Evolutionary conservation across 2,113 vertebrate genomes (phyloP), one percentile per base, ranked within the genome.

Genomic region (Sardina pilchardus): DNA sequence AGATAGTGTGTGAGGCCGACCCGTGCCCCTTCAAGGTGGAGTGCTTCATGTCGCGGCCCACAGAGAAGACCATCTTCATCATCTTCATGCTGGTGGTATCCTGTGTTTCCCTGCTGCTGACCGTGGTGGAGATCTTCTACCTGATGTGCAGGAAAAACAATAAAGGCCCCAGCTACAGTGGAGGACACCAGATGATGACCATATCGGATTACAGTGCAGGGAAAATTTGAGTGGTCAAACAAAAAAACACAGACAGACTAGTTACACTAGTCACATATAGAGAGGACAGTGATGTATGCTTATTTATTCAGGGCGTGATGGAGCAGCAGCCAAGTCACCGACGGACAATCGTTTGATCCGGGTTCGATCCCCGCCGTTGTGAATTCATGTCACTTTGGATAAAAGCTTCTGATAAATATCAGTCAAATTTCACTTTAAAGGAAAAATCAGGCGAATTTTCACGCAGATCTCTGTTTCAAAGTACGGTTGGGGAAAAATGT

Each of bases 61-160:
- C 97, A 0, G 98, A 99, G 92, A 99, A 99, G 93, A 98, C 97
- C 86, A 95, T 99, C 90, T 99, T 99, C 94, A 98, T 99, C 93
- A 87, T 95, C 91, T 95, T 95, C 89, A 95, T 95, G 95, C 91
- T 95, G 34, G 92, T 71, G 0, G 80, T 94, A 91, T 95, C 97
- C 81, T 98, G 97, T n/a, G 78, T 98, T 34, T 98, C 98, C 0
- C 92, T 99, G 82, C 81, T 96, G 3, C 96, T 99, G 90, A 99
- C 99, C 43, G 93, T 99, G 89, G 92, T 94, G 14, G 98, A 99
- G 94, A 95, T 99, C 81, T 96, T 98, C 93, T 97, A 98, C 93
- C 92, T 99, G 93, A 8, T 83, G 0, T 94, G 88, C 19, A 80
- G 19, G 0, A 86, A 88, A 14, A 47, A 53, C 12, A 86, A 67